Conservation (phyloP, 2,888 invertebrate genomes). For the Rugalucina vietnamica region DNA sequence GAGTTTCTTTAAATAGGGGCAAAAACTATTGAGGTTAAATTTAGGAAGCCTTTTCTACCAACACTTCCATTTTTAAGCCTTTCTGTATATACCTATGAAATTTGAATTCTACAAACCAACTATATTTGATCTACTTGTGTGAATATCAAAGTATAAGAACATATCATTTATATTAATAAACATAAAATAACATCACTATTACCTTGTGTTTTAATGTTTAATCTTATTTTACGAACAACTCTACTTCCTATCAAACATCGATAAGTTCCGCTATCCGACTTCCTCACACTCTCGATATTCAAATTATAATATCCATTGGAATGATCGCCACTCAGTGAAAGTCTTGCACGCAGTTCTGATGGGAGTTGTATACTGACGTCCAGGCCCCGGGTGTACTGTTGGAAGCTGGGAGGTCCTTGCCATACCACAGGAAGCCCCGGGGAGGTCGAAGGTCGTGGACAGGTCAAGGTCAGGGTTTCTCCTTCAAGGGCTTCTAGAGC, state of each 20-base stretch:
- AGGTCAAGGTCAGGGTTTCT: slow-evolving; percentile 60
- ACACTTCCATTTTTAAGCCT: too few species aligned
- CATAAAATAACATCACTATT: not conserved
- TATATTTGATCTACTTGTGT: too few species aligned
- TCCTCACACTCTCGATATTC: slow-evolving; percentile 37
- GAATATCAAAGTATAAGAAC: too few species aligned
- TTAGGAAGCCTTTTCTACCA: too few species aligned
- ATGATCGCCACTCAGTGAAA: slow-evolving; percentile 58
- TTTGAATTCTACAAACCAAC: too few species aligned
- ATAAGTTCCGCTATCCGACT: slow-evolving; percentile 59
- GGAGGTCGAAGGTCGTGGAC: slow-evolving; percentile 52
- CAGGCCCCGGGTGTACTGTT: slow-evolving; percentile 45
- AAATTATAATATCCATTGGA: slow-evolving; percentile 60
- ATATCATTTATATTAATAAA: too few species aligned
- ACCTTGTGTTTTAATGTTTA: slow-evolving; percentile 59
- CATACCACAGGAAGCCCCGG: slow-evolving; percentile 48
- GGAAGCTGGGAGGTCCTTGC: slow-evolving; percentile 51
- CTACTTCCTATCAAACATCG: slow-evolving; percentile 53
- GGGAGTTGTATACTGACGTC: slow-evolving; percentile 50
- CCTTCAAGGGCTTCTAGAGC: slow-evolving; percentile 59
- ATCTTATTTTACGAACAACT: slow-evolving; percentile 42
- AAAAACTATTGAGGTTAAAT: too few species aligned
- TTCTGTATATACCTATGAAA: too few species aligned
- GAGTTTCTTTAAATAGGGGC: too few species aligned
- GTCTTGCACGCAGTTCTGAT: slow-evolving; percentile 52